Percentiles rank a stretch among this genome's conserved stretches.
These are phyloP conservation scores for Tolypeutes matacus DNA, from an alignment of 2,797 vertebrate genomes.

Conservation along the genomic window DNA sequence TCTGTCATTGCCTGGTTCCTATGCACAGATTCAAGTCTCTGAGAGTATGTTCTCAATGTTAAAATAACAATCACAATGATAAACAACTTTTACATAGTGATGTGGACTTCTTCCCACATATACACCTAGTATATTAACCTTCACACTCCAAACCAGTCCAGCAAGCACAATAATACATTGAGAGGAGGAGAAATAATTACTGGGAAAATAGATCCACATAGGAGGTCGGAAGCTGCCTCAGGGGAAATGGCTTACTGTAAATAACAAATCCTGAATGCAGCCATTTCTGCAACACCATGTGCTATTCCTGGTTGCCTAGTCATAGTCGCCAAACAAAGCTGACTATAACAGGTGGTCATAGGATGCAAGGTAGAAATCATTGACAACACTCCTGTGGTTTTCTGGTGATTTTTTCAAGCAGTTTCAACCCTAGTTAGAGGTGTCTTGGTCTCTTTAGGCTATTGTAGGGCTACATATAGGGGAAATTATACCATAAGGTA, in stretches of 20 bases:
- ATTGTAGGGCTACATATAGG: not conserved
- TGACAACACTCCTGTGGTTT: not conserved
- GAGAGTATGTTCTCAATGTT: not conserved
- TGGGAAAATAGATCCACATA: conserved; percentile 73
- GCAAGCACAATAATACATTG: conserved; percentile 68
- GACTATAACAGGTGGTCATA: not conserved
- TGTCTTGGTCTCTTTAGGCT: not conserved
- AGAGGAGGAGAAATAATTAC: conserved; percentile 77
- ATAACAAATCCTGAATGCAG: conserved; percentile 29
- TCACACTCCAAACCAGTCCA: conserved; percentile 71
- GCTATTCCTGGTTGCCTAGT: not conserved
- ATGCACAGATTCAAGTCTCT: not conserved
- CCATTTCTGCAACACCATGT: not conserved
- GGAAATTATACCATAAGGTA: not conserved
- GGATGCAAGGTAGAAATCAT: not conserved
- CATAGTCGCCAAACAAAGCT: not conserved
- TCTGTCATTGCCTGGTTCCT: not conserved
- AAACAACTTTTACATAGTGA: conserved; percentile 67
- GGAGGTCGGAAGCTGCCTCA: conserved; percentile 67
- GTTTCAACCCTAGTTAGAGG: not conserved
- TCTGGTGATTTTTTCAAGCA: not conserved
- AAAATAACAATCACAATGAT: conserved; percentile 75
- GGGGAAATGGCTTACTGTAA: conserved; percentile 65
- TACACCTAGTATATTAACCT: conserved; percentile 76
- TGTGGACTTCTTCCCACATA: conserved; percentile 78